These are phyloP conservation scores for Fistularia commersonii DNA, from an alignment of 2,797 vertebrate genomes.

Conservation along the genomic window DNA sequence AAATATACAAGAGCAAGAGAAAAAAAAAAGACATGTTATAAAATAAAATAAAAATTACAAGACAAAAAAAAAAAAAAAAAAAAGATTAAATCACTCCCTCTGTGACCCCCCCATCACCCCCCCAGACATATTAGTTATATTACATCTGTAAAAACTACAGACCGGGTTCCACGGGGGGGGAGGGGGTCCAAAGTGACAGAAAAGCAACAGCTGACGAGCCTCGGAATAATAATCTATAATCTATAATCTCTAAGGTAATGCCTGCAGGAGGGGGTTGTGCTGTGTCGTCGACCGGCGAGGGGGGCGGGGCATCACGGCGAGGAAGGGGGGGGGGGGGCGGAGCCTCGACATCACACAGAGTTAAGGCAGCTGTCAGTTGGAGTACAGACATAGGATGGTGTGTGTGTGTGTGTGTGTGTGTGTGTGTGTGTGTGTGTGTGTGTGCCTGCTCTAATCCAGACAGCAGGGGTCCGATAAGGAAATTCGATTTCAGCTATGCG, in stretches of 20 bases:
- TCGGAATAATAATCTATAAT: conserved; percentile 37
- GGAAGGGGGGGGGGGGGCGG: conserved; percentile 17
- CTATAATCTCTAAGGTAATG: too few relatives aligned
- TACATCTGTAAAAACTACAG: conserved; percentile 70
- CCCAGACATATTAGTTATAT: conserved; percentile 70
- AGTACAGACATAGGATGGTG: conserved; percentile 55
- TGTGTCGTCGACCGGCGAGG: too few relatives aligned
- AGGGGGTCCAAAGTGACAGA: conserved; percentile 46
- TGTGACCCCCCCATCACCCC: conserved; percentile 31
- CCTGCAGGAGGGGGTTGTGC: too few relatives aligned
- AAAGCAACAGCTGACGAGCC: conserved; percentile 59
- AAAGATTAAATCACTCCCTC: conserved; percentile 56
- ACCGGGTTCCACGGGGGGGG: conserved; percentile 19
- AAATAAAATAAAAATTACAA: conserved; percentile 77
- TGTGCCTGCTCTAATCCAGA: conserved; percentile 45
- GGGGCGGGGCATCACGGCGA: conserved; percentile 2
- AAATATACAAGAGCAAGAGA: conserved; percentile 67
- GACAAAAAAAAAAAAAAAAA: conserved; percentile 73
- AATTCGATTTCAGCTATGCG: conserved; percentile 54
- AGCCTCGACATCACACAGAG: conserved; percentile 54
- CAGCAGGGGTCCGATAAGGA: conserved; percentile 50
- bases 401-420: conserved; percentile 23
- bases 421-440: conserved; percentile 27
- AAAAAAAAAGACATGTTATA: conserved; percentile 67
- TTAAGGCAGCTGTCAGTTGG: conserved; percentile 75